A percentile compares a stretch with the other conserved stretches of the same genome.
Evolutionary conservation across 2,797 vertebrate species (phyloP).

Genomic region (Uromys caudimaculatus): DNA sequence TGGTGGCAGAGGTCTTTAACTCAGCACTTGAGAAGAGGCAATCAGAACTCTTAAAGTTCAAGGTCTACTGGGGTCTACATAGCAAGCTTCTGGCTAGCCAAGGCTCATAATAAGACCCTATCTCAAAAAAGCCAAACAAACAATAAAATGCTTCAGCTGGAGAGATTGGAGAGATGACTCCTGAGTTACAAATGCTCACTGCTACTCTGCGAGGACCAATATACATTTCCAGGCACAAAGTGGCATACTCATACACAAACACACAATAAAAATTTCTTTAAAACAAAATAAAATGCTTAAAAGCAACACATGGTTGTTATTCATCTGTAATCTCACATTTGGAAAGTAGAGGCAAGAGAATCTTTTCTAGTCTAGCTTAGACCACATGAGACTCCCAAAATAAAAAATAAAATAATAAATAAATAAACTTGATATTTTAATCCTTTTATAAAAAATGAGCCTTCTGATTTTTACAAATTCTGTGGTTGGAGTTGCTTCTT

Average conservation of each 20-base stretch:
- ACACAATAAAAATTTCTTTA: not conserved
- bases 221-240: not conserved
- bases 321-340: not conserved
- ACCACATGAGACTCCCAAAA: not conserved
- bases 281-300: not conserved
- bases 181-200: not conserved
- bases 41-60: not conserved
- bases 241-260: not conserved
- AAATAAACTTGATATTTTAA: not conserved
- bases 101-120: not conserved
- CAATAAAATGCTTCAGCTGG: not conserved
- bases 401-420: not conserved
- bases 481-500: not conserved
- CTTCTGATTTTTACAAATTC: conserved; percentile 20
- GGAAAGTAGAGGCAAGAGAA: not conserved
- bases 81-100: not conserved
- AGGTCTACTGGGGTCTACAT: not conserved
- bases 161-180: not conserved
- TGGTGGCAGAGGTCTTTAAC: not conserved
- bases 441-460: not conserved
- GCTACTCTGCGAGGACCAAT: not conserved
- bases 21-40: not conserved
- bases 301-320: not conserved
- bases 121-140: not conserved
- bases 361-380: not conserved